A percentile compares a stretch with the other conserved stretches of the same genome.
Conservation (phyloP, 35 echinoderm and acorn worm species). For the Eucidaris tribuloides region DNA sequence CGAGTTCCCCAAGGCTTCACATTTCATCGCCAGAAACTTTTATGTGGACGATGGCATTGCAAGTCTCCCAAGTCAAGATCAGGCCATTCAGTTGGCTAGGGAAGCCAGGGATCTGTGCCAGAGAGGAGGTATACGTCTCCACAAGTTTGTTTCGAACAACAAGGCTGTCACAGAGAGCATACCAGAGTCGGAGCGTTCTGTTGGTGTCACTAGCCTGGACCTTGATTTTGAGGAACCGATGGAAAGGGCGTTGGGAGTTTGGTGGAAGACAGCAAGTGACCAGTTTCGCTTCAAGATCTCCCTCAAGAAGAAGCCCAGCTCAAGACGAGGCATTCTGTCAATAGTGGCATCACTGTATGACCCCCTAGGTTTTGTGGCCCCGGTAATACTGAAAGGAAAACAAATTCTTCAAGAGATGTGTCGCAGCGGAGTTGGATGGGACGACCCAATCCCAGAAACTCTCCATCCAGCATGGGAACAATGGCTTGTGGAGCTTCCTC, state of each 20-base stretch:
- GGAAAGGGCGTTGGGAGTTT: constrained; percentile 18
- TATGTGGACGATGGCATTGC: constrained; percentile 63
- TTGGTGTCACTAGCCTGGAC: constrained; percentile 9
- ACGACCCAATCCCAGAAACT: constrained; percentile 48
- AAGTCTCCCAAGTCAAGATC: constrained; percentile 7
- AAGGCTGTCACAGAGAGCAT: constrained; percentile 18
- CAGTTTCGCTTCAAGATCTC: constrained; percentile 34
- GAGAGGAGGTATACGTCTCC: constrained; percentile 31
- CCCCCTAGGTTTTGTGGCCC: constrained; percentile 57
- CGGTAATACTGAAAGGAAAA: constrained; percentile 59
- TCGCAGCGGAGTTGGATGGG: constrained; percentile 53
- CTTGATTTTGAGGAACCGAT: constrained; percentile 27
- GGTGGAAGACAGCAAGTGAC: constrained; percentile 21
- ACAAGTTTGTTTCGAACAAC: constrained; percentile 58
- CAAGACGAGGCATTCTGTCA: constrained; percentile 45
- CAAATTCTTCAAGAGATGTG: constrained; percentile 69
- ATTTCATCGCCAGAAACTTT: constrained; percentile 29
- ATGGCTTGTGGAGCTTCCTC: constrained; percentile 61
- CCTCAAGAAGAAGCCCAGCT: constrained; percentile 32
- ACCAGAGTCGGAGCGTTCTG: constrained; percentile 29
- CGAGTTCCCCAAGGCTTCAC: constrained; percentile 15
- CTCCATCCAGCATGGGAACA: constrained; percentile 34
- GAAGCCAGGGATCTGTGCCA: constrained; percentile 9
- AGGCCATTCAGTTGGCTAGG: constrained; percentile 22
- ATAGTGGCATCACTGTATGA: constrained; percentile 70